Evolutionary conservation across 2,797 vertebrate species (phyloP).

Genomic region (Hemitrygon akajei): DNA sequence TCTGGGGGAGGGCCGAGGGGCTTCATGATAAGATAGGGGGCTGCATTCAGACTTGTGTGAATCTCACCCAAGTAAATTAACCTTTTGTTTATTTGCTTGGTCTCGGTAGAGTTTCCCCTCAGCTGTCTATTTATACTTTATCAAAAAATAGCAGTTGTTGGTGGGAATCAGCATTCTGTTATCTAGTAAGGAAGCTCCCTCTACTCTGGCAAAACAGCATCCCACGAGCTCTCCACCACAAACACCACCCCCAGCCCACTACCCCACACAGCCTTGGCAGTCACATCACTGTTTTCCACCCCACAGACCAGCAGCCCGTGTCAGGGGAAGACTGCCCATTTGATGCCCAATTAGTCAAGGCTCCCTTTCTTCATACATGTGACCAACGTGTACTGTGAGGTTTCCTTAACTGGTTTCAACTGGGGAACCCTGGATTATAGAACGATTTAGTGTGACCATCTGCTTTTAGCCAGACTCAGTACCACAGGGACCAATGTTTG

Average conservation of each 20-base stretch:
- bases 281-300: background rate
- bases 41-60: background rate
- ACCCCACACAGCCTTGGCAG: background rate
- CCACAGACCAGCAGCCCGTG: background rate
- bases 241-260: too few species aligned
- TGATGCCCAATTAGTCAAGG: background rate
- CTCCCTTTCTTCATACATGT: background rate
- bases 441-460: background rate
- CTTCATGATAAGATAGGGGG: background rate
- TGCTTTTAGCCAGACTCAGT: background rate
- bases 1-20: background rate
- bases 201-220: background rate
- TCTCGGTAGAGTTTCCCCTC: conserved; percentile 13
- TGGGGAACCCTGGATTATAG: background rate
- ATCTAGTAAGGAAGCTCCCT: conserved; percentile 15
- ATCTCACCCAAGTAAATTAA: conserved; percentile 26
- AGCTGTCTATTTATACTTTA: conserved; percentile 24
- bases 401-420: background rate
- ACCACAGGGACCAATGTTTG: background rate
- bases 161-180: background rate
- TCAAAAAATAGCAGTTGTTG: conserved; percentile 33
- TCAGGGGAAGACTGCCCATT: background rate
- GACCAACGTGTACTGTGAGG: background rate
- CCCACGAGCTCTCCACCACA: background rate
- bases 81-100: conserved; percentile 16